A percentile compares a stretch with the other conserved stretches of the same genome.
phyloP scores from a whole-genome alignment of 2,113 vertebrate genomes.

The Tympanuchus pallidicinctus region DNA sequence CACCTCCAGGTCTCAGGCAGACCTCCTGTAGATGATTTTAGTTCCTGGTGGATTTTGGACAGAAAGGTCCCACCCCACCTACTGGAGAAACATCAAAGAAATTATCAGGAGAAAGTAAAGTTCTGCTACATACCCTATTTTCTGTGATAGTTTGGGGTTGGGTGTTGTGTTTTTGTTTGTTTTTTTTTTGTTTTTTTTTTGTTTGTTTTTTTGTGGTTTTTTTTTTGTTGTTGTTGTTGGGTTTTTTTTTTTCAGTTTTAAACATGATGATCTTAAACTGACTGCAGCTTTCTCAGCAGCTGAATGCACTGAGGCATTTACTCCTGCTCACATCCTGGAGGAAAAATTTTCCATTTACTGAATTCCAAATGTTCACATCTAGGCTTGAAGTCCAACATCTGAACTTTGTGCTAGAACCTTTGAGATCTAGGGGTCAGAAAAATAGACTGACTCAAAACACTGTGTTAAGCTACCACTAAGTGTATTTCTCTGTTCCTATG shows the following conservation, averaged over 20 bases:
- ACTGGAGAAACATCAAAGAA: not conserved
- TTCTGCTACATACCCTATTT: not conserved
- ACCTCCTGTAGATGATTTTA: not conserved
- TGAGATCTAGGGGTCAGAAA: constrained; percentile 27
- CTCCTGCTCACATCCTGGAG: not conserved
- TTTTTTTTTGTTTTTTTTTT: too few species aligned
- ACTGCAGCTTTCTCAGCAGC: not conserved
- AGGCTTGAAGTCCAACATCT: not conserved
- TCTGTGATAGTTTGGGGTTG: not conserved
- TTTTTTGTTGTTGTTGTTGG: not conserved
- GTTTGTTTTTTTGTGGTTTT: too few species aligned
- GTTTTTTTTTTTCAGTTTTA: not conserved
- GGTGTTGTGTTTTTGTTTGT: too few species aligned
- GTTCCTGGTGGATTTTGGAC: not conserved
- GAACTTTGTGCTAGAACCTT: not conserved
- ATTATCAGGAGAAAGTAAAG: not conserved
- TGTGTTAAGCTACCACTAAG: not conserved
- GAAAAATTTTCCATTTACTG: not conserved
- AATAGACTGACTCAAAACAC: constrained; percentile 25
- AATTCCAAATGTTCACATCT: not conserved
- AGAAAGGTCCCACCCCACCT: not conserved
- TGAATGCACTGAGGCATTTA: not conserved
- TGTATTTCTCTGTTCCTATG: not conserved
- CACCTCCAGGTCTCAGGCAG: not conserved
- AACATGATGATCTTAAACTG: not conserved